These are phyloP conservation scores for Saccopteryx leptura DNA, from an alignment of 2,113 vertebrate genomes.

Conservation along the genomic window DNA sequence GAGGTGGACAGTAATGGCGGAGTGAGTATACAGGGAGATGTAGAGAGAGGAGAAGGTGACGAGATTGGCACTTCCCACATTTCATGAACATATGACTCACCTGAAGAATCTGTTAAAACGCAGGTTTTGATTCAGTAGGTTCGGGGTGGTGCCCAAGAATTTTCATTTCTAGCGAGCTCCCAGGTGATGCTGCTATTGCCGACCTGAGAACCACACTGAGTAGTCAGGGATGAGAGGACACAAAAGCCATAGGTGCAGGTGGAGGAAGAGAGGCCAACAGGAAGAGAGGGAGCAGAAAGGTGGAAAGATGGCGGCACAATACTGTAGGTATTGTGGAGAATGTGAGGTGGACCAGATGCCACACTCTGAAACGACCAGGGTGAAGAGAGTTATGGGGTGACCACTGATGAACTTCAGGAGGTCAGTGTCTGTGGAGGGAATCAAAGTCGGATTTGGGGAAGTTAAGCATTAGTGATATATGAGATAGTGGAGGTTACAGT, in stretches of 20 bases:
- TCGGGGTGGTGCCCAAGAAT: background rate
- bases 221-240: background rate
- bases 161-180: background rate
- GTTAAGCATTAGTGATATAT: background rate
- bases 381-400: background rate
- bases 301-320: background rate
- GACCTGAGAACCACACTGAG: background rate
- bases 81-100: rapidly evolving
- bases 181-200: background rate
- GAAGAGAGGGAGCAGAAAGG: background rate
- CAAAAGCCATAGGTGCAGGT: background rate
- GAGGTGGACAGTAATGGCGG: background rate
- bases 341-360: background rate
- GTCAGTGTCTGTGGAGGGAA: background rate
- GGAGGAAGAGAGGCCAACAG: background rate
- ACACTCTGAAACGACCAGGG: background rate
- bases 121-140: background rate
- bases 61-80: background rate
- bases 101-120: background rate
- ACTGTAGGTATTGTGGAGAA: background rate
- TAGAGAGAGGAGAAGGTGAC: background rate
- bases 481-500: background rate
- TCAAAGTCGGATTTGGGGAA: background rate
- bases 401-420: background rate
- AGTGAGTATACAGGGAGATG: background rate